Conservation (phyloP, 1,140 invertebrate species). For the Drosophila virilis region DNA sequence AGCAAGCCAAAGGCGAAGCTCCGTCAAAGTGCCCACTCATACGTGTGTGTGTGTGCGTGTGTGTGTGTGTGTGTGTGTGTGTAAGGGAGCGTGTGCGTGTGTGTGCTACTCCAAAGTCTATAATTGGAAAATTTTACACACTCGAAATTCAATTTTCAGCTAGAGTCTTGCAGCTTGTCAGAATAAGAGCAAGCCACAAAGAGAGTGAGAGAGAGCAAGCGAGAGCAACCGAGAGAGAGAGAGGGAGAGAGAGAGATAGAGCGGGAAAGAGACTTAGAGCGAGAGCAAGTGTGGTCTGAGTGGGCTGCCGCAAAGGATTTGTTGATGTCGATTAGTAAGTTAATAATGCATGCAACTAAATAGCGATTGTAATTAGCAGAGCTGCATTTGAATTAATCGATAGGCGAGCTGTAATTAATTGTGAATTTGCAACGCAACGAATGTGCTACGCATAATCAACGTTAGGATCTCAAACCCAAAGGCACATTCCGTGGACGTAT, state of each 20-base stretch:
- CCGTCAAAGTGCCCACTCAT: conserved; percentile 47
- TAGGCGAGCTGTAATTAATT: too few relatives aligned
- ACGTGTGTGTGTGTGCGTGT: background rate
- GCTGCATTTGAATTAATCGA: background rate
- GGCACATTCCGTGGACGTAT: too few relatives aligned
- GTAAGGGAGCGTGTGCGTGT: conserved; percentile 15
- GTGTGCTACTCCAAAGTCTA: conserved; percentile 54
- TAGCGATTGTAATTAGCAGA: conserved; percentile 17
- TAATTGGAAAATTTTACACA: conserved; percentile 82
- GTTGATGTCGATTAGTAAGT: conserved; percentile 11
- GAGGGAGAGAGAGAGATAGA: background rate
- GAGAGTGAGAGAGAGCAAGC: background rate
- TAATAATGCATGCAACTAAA: conserved; percentile 27
- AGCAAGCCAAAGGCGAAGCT: conserved; percentile 45
- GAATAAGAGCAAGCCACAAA: conserved; percentile 17
- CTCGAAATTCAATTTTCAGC: conserved; percentile 76
- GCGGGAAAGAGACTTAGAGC: background rate
- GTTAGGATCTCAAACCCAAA: background rate
- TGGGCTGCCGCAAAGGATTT: conserved; percentile 18
- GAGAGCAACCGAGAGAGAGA: background rate
- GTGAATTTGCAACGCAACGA: too few relatives aligned
- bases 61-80: background rate
- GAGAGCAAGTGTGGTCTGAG: background rate
- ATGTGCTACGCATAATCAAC: too few relatives aligned
- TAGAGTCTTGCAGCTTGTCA: conserved; percentile 11